Evolutionary conservation across 2,113 vertebrate genomes (phyloP).

Genomic region (Eidolon helvum): DNA sequence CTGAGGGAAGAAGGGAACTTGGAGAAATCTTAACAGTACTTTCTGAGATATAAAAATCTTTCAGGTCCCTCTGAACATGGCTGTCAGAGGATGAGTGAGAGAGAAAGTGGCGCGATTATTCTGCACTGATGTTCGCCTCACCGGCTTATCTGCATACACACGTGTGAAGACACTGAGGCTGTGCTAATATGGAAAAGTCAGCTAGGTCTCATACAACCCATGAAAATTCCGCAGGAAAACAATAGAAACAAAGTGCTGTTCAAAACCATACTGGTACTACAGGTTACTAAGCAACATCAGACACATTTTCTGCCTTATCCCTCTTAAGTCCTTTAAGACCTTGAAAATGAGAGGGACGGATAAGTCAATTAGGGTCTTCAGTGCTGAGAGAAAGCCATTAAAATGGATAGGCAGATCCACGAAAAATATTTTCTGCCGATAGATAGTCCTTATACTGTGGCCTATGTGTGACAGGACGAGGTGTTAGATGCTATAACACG

Average conservation of each 20-base stretch:
- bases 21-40: background rate
- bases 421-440: background rate
- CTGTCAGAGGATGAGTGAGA: background rate
- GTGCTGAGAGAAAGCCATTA: background rate
- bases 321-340: background rate
- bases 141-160: background rate
- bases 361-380: background rate
- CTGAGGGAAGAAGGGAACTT: background rate
- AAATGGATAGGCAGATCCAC: background rate
- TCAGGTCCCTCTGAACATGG: background rate
- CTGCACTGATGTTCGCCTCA: background rate
- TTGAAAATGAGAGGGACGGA: background rate
- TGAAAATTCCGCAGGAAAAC: background rate
- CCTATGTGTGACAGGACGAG: fast-evolving
- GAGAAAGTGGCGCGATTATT: too few relatives aligned
- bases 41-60: background rate
- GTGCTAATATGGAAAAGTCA: background rate
- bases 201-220: fast-evolving
- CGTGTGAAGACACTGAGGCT: fast-evolving
- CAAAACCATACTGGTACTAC: fast-evolving
- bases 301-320: background rate
- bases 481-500: background rate
- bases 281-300: background rate
- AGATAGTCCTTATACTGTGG: background rate
- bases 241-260: background rate